Base-by-base conservation (phyloP, 2,888 invertebrate species). In the Macrophya annulata region DNA sequence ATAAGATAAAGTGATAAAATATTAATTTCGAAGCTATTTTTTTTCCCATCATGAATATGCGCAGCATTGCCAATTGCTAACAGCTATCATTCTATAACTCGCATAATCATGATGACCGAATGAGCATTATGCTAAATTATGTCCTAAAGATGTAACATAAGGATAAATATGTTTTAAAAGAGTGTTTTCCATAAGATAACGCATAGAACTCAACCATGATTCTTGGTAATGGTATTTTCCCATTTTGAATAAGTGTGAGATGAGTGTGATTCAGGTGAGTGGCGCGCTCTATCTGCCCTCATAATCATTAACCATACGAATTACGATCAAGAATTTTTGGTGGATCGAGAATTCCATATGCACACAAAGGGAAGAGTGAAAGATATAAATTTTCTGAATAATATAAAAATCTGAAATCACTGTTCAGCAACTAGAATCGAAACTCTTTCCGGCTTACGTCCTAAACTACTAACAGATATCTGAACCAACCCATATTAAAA, bases 1-100 rank as follows among this genome's bases (percentile, higher is more conserved):
- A 72, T 40, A 72, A 72, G 71, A 72, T 72, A 72, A 72, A 43
- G 17, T 40, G 71, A 62, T 62, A 25, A 21, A 25, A 72, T 31
- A 21, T 43, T 40, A 43, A 72, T 72, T 43, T 72, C 8, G 8
- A 17, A 43, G n/a, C 43, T 72, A 37, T 37, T 72, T 72, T 40
- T 43, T 43, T 31, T 31, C 31, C 31, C 40, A 2, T 5, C 40
- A 43, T 10, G 71, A 6, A 15, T 72, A 72, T 9, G n/a, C 71
- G 37, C 71, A 17, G 71, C 4, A 10, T 21, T 10, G 10, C 4
- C 9, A 9, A 62, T n/a, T 17, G 5, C 5, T 6, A 51, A 17
- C 17, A 55, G 55, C n/a, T 1, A 55, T n/a, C n/a, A 55, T 5
- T n/a, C 6, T 55, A n/a, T 55, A 17, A 51, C 17, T 51, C 17